Evolutionary conservation across 1,140 invertebrate genomes (phyloP).

Genomic region (Watersipora subatra): DNA sequence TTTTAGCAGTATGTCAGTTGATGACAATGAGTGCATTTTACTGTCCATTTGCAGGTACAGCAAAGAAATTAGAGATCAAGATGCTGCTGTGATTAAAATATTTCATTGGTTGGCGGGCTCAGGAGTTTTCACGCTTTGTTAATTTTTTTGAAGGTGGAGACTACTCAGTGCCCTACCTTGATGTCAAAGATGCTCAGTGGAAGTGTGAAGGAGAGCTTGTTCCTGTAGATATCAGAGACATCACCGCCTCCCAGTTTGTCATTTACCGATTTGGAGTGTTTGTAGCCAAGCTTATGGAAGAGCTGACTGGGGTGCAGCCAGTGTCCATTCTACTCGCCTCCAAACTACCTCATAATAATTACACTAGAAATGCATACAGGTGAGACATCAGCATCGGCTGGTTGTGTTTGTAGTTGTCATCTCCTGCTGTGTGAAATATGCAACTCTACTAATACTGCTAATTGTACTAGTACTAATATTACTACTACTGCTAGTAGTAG

Average conservation of each 20-base stretch:
- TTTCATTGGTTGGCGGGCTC: too few species aligned
- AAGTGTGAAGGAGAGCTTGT: constrained; percentile 25
- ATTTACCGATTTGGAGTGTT: constrained; percentile 34
- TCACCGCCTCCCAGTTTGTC: constrained; percentile 32
- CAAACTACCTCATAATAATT: constrained; percentile 33
- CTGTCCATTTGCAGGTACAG: too few species aligned
- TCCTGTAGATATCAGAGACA: constrained; percentile 25
- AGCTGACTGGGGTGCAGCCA: constrained; percentile 21
- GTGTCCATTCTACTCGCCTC: constrained; percentile 30
- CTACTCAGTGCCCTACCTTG: constrained; percentile 26
- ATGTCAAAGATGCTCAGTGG: constrained; percentile 36
- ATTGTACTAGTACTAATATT: too few species aligned
- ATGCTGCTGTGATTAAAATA: too few species aligned
- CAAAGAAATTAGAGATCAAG: too few species aligned
- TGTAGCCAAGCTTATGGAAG: constrained; percentile 22
- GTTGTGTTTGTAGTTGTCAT: too few species aligned
- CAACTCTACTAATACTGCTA: too few species aligned
- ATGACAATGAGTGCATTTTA: too few species aligned
- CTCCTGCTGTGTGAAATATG: too few species aligned
- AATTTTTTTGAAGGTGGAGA: constrained; percentile 28
- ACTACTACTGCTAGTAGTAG: too few species aligned
- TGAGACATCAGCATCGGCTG: background rate
- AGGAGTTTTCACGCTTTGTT: too few species aligned
- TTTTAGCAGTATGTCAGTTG: too few species aligned
- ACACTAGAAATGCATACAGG: constrained; percentile 26